A percentile compares a stretch with the other conserved stretches of the same genome.
These are phyloP conservation scores for Peromyscus maniculatus DNA, from an alignment of 2,113 vertebrate species.

Conservation along the genomic window DNA sequence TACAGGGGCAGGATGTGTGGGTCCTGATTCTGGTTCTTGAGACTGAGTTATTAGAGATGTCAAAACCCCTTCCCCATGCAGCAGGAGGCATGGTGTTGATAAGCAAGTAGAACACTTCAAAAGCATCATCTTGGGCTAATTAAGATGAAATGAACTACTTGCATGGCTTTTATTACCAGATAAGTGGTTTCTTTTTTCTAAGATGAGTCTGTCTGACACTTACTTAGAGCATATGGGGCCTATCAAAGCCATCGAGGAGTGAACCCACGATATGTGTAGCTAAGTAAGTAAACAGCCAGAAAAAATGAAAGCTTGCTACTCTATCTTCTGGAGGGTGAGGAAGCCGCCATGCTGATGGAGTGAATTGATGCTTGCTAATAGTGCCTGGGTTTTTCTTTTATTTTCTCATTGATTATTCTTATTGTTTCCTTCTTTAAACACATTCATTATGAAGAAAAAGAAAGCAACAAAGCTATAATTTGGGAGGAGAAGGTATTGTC, in stretches of 20 bases:
- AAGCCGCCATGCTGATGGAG: neutral
- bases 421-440: conserved; percentile 58
- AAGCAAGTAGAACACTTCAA: conserved; percentile 65
- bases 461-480: neutral
- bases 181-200: conserved; percentile 66
- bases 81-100: conserved; percentile 29
- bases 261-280: neutral
- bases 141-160: conserved; percentile 75
- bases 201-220: conserved; percentile 63
- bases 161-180: conserved; percentile 29
- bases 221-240: neutral
- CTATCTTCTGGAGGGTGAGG: neutral
- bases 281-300: neutral
- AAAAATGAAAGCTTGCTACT: neutral
- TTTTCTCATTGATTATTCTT: conserved; percentile 40
- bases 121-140: conserved; percentile 69
- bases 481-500: neutral
- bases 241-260: conserved; percentile 23
- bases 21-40: neutral
- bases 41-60: neutral
- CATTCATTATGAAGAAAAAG: conserved; percentile 23
- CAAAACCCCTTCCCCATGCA: neutral
- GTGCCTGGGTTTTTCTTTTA: neutral
- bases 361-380: conserved; percentile 42
- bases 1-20: neutral